A percentile compares a stretch with the other conserved stretches of the same genome.
These are phyloP conservation scores for Tyria jacobaeae DNA, from an alignment of 2,888 invertebrate species.

Conservation along the genomic window DNA sequence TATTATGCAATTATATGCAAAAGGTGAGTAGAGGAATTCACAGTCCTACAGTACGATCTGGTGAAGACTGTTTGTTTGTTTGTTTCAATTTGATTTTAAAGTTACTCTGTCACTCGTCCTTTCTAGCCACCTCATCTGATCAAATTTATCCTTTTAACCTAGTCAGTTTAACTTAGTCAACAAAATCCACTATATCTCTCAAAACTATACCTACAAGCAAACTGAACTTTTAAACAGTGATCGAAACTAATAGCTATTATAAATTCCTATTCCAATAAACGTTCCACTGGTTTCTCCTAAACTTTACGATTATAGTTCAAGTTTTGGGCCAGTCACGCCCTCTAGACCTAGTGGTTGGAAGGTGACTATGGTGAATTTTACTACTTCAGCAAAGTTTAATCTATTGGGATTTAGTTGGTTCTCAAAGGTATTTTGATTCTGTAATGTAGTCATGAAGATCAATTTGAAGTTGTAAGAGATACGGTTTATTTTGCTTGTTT, in stretches of 20 bases:
- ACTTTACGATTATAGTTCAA: conserved; percentile 51
- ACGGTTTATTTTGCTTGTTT: not conserved
- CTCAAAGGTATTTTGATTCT: not conserved
- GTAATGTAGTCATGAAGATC: not conserved
- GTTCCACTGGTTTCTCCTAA: conserved; percentile 41
- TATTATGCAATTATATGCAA: not conserved
- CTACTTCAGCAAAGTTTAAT: conserved; percentile 7
- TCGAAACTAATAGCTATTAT: conserved; percentile 46
- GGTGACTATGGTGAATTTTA: conserved; percentile 10
- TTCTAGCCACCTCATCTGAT: no score
- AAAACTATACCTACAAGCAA: conserved; percentile 28
- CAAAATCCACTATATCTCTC: not conserved
- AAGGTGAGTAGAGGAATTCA: no score
- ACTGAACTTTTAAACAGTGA: conserved; percentile 46
- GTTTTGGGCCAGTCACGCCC: conserved; percentile 32
- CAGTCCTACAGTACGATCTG: not conserved
- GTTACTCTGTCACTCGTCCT: not conserved
- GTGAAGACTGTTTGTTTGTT: not conserved
- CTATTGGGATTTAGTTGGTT: conserved; percentile 10
- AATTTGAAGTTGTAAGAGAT: not conserved
- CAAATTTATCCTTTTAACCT: no score
- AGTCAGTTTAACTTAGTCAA: not conserved
- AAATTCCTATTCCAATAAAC: conserved; percentile 51
- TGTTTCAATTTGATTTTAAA: not conserved
- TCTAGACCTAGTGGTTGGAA: conserved; percentile 13